Evolutionary conservation across 2,888 invertebrate species (phyloP).

Genomic region (Sphaerophoria taeniata): DNA sequence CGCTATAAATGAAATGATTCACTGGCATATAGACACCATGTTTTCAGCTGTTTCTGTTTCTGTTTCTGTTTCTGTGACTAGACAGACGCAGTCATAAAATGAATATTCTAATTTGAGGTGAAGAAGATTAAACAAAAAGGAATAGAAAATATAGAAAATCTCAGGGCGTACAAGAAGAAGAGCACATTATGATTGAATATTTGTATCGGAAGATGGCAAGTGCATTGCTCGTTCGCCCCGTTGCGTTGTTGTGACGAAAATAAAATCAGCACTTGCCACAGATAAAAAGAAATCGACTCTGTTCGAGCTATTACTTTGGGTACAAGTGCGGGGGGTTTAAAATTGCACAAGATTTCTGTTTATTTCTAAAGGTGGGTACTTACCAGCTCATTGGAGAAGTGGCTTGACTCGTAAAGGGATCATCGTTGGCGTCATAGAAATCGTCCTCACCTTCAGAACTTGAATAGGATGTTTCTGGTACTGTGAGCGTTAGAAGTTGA

Average conservation of each 20-base stretch:
- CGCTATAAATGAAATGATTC: slow-evolving; percentile 22
- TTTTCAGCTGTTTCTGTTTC: background rate
- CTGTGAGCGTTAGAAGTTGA: slow-evolving; percentile 83
- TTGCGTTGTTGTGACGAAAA: slow-evolving; percentile 41
- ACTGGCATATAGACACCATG: background rate
- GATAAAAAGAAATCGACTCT: background rate
- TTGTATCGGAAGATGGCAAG: slow-evolving; percentile 30
- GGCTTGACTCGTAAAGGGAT: slow-evolving; percentile 84
- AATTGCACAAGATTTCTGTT: slow-evolving; percentile 5
- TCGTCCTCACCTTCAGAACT: slow-evolving; percentile 98
- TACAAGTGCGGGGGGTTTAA: slow-evolving; percentile 16
- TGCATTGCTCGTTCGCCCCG: slow-evolving; percentile 23
- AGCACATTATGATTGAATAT: slow-evolving; percentile 36
- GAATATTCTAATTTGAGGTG: slow-evolving; percentile 60
- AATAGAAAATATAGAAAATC: background rate
- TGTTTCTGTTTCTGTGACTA: slow-evolving; percentile 10
- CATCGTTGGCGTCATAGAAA: slow-evolving; percentile 96
- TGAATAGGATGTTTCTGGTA: slow-evolving; percentile 97
- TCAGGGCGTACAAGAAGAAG: slow-evolving; percentile 10
- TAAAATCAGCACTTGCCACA: slow-evolving; percentile 21
- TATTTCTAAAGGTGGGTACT: slow-evolving; percentile 76
- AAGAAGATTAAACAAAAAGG: slow-evolving; percentile 24
- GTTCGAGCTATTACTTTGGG: slow-evolving; percentile 49
- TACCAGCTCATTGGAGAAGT: slow-evolving; percentile 82
- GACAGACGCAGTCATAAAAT: slow-evolving; percentile 34